These are phyloP conservation scores for Coracopsis vasa DNA, from an alignment of 2,113 vertebrate species.

Conservation along the genomic window DNA sequence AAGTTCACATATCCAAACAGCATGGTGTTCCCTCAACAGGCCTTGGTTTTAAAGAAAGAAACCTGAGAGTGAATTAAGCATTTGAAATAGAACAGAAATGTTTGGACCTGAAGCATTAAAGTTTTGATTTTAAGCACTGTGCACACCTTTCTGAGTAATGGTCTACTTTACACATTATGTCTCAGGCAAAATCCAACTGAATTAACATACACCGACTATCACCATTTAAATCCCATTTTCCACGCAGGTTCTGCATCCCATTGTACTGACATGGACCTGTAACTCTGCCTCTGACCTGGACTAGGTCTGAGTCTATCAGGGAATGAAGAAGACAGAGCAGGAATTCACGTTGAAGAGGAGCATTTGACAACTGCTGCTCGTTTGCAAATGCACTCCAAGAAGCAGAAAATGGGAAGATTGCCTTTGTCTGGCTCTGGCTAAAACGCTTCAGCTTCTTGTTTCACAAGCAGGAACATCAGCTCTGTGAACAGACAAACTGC, in stretches of 20 bases:
- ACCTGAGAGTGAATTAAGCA: background rate
- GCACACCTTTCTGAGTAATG: background rate
- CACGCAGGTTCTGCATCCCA: background rate
- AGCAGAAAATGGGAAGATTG: background rate
- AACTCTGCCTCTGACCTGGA: background rate
- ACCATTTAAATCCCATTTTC: conserved; percentile 47
- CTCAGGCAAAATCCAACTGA: conserved; percentile 51
- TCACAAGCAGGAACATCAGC: background rate
- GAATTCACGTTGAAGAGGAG: background rate
- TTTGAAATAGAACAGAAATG: background rate
- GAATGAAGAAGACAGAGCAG: background rate
- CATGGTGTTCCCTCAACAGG: background rate
- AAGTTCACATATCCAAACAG: background rate
- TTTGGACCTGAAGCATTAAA: background rate
- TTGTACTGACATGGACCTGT: background rate
- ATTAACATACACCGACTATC: conserved; percentile 31
- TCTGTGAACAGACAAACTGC: background rate
- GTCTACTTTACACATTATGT: conserved; percentile 49
- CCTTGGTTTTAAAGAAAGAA: background rate
- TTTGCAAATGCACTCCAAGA: background rate
- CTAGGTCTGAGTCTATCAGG: background rate
- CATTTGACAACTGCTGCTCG: background rate
- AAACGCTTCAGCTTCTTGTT: background rate
- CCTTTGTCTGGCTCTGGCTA: background rate
- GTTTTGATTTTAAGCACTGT: background rate